Evolutionary conservation across 2,888 invertebrate genomes (phyloP).

Genomic region (Microplitis deprimator): DNA sequence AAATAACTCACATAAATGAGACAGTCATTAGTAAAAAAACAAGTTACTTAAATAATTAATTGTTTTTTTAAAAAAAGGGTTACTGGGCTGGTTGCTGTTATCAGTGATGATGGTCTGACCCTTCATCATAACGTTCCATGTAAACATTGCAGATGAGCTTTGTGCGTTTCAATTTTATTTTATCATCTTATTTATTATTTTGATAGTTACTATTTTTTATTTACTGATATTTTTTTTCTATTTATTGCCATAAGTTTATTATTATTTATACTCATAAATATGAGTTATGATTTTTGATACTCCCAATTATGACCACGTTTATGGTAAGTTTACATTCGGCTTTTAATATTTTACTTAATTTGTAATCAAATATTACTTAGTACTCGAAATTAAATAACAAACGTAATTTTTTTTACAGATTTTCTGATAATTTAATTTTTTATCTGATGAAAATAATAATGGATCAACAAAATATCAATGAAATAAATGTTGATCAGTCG

Average conservation of each 20-base stretch:
- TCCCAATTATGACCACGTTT: constrained; percentile 12
- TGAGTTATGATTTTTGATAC: constrained; percentile 18
- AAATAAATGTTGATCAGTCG: background rate
- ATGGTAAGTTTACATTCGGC: constrained; percentile 19
- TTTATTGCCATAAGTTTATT: background rate
- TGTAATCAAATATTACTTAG: background rate
- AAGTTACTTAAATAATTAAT: background rate
- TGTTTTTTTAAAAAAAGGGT: background rate
- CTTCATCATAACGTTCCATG: constrained; percentile 29
- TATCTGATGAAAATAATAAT: constrained; percentile 10
- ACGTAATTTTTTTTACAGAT: constrained; percentile 10
- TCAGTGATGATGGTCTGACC: constrained; percentile 25
- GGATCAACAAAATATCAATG: constrained; percentile 13
- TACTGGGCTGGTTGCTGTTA: constrained; percentile 2
- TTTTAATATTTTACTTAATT: background rate
- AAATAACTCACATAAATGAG: background rate
- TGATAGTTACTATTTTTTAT: background rate
- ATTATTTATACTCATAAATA: constrained; percentile 12
- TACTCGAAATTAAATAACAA: background rate
- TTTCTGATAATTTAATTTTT: constrained; percentile 4
- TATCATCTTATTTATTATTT: background rate
- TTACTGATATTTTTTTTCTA: background rate
- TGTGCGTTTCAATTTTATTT: background rate
- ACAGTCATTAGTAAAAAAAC: background rate
- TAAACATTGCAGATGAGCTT: constrained; percentile 27